phyloP scores from a whole-genome alignment of 2,113 vertebrate genomes.

The Hydropotes inermis region DNA sequence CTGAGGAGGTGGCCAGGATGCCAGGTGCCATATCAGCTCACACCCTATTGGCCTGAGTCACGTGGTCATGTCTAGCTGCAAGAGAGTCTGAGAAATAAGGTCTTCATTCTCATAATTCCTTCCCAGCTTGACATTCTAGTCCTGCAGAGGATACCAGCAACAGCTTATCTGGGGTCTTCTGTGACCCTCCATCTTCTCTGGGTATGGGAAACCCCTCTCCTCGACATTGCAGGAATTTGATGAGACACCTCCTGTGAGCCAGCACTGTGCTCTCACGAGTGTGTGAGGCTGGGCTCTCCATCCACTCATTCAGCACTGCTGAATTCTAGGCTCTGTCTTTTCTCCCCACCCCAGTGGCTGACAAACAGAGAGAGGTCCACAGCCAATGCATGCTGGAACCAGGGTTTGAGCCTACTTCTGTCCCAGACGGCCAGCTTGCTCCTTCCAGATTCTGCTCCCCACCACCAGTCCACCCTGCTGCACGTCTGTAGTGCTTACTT shows the following conservation, averaged over 20 bases:
- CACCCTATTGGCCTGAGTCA: background rate
- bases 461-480: accelerated
- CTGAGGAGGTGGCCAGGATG: background rate
- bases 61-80: background rate
- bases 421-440: background rate
- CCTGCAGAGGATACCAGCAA: background rate
- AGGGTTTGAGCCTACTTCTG: background rate
- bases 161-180: background rate
- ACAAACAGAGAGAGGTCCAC: background rate
- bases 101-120: background rate
- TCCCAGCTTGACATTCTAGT: background rate
- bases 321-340: background rate
- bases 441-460: background rate
- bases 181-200: background rate
- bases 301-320: background rate
- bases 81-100: background rate
- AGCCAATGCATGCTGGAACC: background rate
- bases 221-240: too few species aligned
- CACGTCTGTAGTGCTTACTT: accelerated
- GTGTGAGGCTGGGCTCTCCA: background rate
- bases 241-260: background rate
- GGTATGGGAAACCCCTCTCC: background rate
- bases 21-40: background rate
- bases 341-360: background rate
- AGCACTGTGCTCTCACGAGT: background rate